Base-by-base conservation (phyloP, 23 tunicate genomes). In the Ciona savignyi region DNA sequence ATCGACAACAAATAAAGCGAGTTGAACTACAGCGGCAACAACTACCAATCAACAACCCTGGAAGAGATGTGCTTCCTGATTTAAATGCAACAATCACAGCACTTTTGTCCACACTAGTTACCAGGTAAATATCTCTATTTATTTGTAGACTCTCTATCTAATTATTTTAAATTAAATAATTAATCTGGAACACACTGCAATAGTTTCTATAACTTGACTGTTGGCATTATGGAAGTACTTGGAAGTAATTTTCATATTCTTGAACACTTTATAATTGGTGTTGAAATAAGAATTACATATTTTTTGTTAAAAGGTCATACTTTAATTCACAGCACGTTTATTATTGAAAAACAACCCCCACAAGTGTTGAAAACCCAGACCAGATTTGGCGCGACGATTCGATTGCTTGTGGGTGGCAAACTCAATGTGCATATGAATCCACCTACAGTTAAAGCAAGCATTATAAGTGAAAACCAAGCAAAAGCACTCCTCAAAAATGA, bases 281-380 rank as follows among this genome's bases (percentile, higher is more conserved):
- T n/a, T n/a, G n/a, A n/a, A n/a, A n/a, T n/a, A n/a, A n/a, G n/a
- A n/a, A n/a, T n/a, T n/a, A n/a, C n/a, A n/a, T n/a, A n/a, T n/a
- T n/a, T n/a, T n/a, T n/a, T n/a, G n/a, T n/a, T n/a, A n/a, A n/a
- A n/a, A n/a, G n/a, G n/a, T 49, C 20, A 11, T 6, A 25, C 56
- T 4, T 62, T 1, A 51, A 31, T 63, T 74, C 74, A 34, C 82
- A 85, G 93, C 77, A 82, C 98, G 26, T 92, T 92, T 63, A 82
- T 92, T 0, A 92, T 92, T 35, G 98, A 92, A 62, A 92, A 92
- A 75, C 98, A 92, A 63, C 98, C 98, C 2, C 98, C 98, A 35
- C 98, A 92, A 77, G 98, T 92, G 29, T 68, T 92, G 73, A 92
- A 92, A 63, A 92, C 98, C n/a, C 98, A 92, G 72, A 92, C 98